These are phyloP conservation scores for Pasiphila rectangulata DNA, from an alignment of 2,888 invertebrate genomes.

Conservation along the genomic window DNA sequence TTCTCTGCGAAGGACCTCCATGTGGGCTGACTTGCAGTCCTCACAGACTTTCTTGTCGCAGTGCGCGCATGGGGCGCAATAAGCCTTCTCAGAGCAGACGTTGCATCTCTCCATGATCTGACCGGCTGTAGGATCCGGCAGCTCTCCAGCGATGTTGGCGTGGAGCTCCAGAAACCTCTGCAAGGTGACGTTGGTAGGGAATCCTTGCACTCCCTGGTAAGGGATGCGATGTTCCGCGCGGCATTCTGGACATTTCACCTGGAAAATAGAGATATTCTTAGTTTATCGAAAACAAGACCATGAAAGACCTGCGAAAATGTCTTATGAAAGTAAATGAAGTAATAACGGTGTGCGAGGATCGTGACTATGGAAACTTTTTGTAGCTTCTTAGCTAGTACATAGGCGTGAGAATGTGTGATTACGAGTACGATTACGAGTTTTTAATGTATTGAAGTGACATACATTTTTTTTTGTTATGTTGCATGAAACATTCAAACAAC, in stretches of 20 bases:
- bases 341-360: too few species aligned
- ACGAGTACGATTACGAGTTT: too few species aligned
- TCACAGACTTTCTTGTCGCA: conserved; percentile 98
- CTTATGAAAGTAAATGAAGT: too few species aligned
- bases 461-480: too few species aligned
- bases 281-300: too few species aligned
- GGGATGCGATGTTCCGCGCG: conserved; percentile 98
- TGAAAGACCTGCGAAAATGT: too few species aligned
- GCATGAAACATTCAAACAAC: too few species aligned
- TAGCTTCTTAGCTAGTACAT: too few species aligned
- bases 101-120: conserved; percentile 96
- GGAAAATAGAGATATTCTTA: conserved; percentile 42
- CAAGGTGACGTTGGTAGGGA: conserved; percentile 97
- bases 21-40: conserved; percentile 97
- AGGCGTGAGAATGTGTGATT: too few species aligned
- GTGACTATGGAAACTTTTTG: too few species aligned
- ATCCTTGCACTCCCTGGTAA: conserved; percentile 95
- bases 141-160: conserved; percentile 94
- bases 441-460: too few species aligned
- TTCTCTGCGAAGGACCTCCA: conserved; percentile 96
- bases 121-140: conserved; percentile 94
- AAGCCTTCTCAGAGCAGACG: conserved; percentile 95
- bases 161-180: conserved; percentile 97
- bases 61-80: conserved; percentile 93
- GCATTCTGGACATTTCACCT: conserved; percentile 99